A percentile compares a stretch with the other conserved stretches of the same genome.
These are phyloP conservation scores for Spea hammondii DNA, from an alignment of 2,797 vertebrate species.

Conservation along the genomic window DNA sequence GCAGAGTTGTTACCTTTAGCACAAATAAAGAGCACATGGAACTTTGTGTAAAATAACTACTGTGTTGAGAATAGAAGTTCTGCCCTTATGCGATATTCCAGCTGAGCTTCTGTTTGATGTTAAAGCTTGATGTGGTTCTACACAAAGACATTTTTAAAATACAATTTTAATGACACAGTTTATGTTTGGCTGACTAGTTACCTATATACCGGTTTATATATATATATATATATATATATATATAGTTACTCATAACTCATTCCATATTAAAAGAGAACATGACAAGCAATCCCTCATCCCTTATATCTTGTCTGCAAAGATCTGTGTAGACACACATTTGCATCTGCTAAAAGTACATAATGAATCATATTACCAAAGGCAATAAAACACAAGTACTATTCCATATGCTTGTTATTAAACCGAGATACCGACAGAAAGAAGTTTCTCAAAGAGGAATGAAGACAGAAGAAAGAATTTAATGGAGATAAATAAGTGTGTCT, in stretches of 20 bases:
- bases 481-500: constrained; percentile 25
- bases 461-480: constrained; percentile 31
- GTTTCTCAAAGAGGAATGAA: constrained; percentile 53
- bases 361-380: too few relatives aligned
- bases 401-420: constrained; percentile 44
- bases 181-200: constrained; percentile 5
- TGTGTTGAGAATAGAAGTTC: constrained; percentile 34
- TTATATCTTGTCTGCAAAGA: neutral
- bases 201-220: constrained; percentile 48
- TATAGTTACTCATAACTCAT: constrained; percentile 14
- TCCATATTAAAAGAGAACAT: neutral
- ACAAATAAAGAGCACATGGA: constrained; percentile 45
- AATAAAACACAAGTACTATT: too few relatives aligned
- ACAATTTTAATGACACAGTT: constrained; percentile 48
- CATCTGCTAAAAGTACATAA: too few relatives aligned
- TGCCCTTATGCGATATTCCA: constrained; percentile 34
- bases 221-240: constrained; percentile 41
- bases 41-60: neutral
- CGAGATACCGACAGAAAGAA: constrained; percentile 60
- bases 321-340: too few relatives aligned
- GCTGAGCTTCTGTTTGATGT: constrained; percentile 56
- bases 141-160: constrained; percentile 47
- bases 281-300: neutral
- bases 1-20: constrained; percentile 39
- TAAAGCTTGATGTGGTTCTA: constrained; percentile 53